Evolutionary conservation across 2,113 vertebrate species (phyloP), one percentile per base, ranked within the genome.

Genomic region (Prinia subflava): DNA sequence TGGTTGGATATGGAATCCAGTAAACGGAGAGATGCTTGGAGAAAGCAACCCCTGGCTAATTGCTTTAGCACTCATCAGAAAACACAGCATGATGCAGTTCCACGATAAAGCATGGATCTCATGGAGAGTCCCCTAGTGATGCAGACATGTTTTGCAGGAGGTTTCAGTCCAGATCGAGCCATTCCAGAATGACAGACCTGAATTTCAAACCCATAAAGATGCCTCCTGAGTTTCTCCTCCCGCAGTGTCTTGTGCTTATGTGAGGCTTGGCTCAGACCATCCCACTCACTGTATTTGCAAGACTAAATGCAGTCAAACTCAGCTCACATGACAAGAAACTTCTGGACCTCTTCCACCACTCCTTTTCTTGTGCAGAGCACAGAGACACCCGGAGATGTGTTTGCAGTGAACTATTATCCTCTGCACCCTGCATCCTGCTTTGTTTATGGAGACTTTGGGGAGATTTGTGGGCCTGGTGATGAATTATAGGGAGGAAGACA

Each of bases 391-490:
- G 1, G 47, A 97, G 69, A 79, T 18, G 50, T 10, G 9, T 75
- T 91, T 56, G 85, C 84, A 92, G 88, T 86, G 82, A 97, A 93
- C 94, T 97, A 85, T 73, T 93, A 73, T 74, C 57, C 84, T 88
- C 90, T 92, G 73, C 7, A 41, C 53, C 97, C 94, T 95, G 85
- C 95, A 87, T 96, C 85, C 94, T 46, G 86, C 92, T 97, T 98
- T 98, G 97, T 98, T 97, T 97, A 92, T 83, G 63, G 81, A 94
- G 93, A 94, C 71, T 96, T 91, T 50, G 82, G 83, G 92, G 93
- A 98, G 97, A 98, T 98, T 97, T 97, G 97, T 97, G 93, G 87
- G 91, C 80, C 53, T 60, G 16, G 57, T 65, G 67, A 95, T 97
- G 96, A 98, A 96, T 97, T 96, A 97, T 67, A 83, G 55, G 83